Evolutionary conservation across 2,888 invertebrate species (phyloP).

Genomic region (Sinotaia quadrata): DNA sequence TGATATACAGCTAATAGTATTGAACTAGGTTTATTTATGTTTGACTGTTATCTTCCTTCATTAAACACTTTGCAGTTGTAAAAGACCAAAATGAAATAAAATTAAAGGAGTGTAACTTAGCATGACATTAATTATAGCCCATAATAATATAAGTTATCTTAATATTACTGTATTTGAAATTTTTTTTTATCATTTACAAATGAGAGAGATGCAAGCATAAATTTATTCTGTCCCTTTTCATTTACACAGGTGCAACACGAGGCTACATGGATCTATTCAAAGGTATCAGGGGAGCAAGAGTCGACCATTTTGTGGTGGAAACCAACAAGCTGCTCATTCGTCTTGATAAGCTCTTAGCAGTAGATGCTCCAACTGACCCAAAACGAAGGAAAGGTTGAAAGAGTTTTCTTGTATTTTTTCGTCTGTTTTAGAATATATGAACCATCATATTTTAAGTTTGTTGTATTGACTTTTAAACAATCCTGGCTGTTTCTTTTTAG

Average conservation of each 20-base stretch:
- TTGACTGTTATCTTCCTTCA: no score
- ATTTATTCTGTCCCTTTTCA: neutral
- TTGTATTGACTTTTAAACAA: neutral
- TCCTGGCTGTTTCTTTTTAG: neutral
- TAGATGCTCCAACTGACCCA: conserved; percentile 80
- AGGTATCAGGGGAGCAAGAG: conserved; percentile 77
- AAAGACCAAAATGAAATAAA: no score
- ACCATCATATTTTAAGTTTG: neutral
- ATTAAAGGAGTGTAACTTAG: no score
- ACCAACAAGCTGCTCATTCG: conserved; percentile 96
- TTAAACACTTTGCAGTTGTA: no score
- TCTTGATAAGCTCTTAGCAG: conserved; percentile 85
- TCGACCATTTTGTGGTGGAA: conserved; percentile 92
- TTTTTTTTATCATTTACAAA: no score
- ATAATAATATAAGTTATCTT: no score
- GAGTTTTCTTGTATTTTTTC: neutral
- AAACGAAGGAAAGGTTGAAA: conserved; percentile 69
- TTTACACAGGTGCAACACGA: conserved; percentile 75
- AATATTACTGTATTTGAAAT: no score
- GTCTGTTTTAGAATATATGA: neutral
- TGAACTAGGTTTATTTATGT: no score
- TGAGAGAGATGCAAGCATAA: neutral
- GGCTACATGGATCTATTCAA: conserved; percentile 85
- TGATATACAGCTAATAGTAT: no score
- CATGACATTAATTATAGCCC: no score